phyloP scores from a whole-genome alignment of 2,113 vertebrate genomes.

The Urocolius indicus region DNA sequence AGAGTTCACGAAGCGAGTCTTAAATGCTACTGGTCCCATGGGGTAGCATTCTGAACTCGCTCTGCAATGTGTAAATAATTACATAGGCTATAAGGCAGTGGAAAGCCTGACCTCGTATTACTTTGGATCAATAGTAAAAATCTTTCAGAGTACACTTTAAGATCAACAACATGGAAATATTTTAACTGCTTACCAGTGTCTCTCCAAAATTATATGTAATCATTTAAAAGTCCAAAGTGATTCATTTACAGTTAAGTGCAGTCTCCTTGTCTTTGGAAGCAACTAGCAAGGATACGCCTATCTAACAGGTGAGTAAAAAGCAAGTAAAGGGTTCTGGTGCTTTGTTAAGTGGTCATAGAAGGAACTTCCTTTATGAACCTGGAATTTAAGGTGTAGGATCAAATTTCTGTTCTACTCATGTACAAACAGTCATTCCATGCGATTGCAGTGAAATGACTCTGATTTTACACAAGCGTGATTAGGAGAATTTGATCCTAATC shows the following conservation, averaged over 20 bases:
- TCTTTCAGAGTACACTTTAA: background rate
- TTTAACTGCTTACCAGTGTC: background rate
- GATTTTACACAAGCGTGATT: constrained; percentile 41
- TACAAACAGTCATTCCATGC: constrained; percentile 7
- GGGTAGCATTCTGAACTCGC: background rate
- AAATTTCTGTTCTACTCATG: background rate
- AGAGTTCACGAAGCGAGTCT: background rate
- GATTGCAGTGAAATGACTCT: constrained; percentile 20
- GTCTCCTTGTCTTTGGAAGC: constrained; percentile 32
- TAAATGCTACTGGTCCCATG: background rate
- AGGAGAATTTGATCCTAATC: constrained; percentile 62
- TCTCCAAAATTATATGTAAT: background rate
- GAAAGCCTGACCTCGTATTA: background rate
- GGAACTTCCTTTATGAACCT: constrained; percentile 2
- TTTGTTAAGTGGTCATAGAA: constrained; percentile 6
- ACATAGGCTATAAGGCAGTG: constrained; percentile 5
- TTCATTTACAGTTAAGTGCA: background rate
- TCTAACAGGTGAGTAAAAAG: constrained; percentile 7
- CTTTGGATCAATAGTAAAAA: constrained; percentile 34
- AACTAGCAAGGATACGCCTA: constrained; percentile 4
- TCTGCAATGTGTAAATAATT: constrained; percentile 11
- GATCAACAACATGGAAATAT: background rate
- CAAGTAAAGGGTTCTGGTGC: background rate
- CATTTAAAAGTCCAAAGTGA: constrained; percentile 25
- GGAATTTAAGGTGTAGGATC: background rate